Conservation (phyloP, 2,888 invertebrate genomes). For the Amphipoea oculea region DNA sequence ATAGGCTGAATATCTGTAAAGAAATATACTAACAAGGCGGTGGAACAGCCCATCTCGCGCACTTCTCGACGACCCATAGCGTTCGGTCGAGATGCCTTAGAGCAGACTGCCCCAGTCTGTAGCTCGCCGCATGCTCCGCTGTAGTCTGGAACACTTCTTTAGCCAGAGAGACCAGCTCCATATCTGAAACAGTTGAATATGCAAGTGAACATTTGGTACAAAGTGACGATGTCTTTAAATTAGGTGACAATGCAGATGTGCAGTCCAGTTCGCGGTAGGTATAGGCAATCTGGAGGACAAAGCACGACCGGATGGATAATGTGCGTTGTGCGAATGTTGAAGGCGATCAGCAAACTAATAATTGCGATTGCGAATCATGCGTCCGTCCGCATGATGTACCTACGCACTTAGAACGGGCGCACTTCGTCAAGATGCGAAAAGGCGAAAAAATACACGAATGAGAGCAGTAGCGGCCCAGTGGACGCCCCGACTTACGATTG, state of each 20-base stretch:
- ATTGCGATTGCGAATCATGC: not conserved
- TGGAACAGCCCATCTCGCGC: constrained; percentile 90
- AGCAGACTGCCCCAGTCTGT: constrained; percentile 85
- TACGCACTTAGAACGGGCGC: not conserved
- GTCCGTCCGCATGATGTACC: not conserved
- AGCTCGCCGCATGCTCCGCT: constrained; percentile 85
- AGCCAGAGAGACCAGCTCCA: constrained; percentile 83
- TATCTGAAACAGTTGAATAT: constrained; percentile 71
- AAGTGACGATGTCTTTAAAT: not conserved
- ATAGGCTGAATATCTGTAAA: not conserved
- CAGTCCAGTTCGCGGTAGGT: not conserved
- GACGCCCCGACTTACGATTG: not conserved
- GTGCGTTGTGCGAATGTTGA: not conserved
- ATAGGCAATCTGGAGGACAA: not conserved
- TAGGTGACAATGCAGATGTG: constrained; percentile 12
- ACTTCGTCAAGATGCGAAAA: not conserved
- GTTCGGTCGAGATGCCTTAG: constrained; percentile 86
- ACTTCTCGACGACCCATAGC: constrained; percentile 90
- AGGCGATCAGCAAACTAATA: not conserved
- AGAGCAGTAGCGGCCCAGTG: not conserved
- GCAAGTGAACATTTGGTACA: not conserved
- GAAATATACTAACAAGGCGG: constrained; percentile 80
- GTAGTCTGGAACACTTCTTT: constrained; percentile 80
- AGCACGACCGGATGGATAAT: not conserved
- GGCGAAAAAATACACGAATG: not conserved